These are phyloP conservation scores for Cataglyphis rosenhaueri DNA, from an alignment of 2,888 invertebrate species.

Conservation along the genomic window DNA sequence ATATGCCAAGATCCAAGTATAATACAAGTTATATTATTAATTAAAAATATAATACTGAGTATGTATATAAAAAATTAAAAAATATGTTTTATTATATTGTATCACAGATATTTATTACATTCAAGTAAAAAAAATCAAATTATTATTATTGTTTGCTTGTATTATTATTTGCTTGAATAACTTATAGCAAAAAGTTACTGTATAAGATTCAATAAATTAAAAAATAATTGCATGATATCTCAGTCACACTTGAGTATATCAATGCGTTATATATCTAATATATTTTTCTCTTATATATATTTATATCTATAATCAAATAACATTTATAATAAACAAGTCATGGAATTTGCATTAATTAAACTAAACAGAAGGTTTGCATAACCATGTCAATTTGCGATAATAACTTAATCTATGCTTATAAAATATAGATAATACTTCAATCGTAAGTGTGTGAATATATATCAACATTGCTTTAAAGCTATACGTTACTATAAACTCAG, in stretches of 20 bases:
- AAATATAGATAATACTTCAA: slow-evolving; percentile 64
- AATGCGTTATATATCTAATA: neutral
- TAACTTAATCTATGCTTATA: slow-evolving; percentile 39
- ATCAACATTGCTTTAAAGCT: slow-evolving; percentile 58
- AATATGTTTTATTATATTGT: slow-evolving; percentile 63
- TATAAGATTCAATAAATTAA: slow-evolving; percentile 64
- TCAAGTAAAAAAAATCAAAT: slow-evolving; percentile 32
- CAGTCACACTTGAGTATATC: slow-evolving; percentile 48
- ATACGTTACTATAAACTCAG: slow-evolving; percentile 33
- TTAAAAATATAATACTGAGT: slow-evolving; percentile 69
- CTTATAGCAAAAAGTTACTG: slow-evolving; percentile 46
- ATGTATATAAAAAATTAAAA: slow-evolving; percentile 63
- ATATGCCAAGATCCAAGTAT: slow-evolving; percentile 71
- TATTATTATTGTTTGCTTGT: neutral
- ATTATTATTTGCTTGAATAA: slow-evolving; percentile 30
- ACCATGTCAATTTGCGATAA: slow-evolving; percentile 35
- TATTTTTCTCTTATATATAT: slow-evolving; percentile 24
- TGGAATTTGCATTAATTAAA: slow-evolving; percentile 49
- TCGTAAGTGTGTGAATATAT: neutral
- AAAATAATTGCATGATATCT: slow-evolving; percentile 55
- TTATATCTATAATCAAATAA: slow-evolving; percentile 30
- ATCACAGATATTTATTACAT: slow-evolving; percentile 67
- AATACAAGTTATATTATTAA: slow-evolving; percentile 52
- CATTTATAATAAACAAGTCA: slow-evolving; percentile 56
- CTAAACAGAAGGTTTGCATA: slow-evolving; percentile 19